These are phyloP conservation scores for Galerucella nymphaeae DNA, from an alignment of 2,888 invertebrate genomes.

Conservation along the genomic window DNA sequence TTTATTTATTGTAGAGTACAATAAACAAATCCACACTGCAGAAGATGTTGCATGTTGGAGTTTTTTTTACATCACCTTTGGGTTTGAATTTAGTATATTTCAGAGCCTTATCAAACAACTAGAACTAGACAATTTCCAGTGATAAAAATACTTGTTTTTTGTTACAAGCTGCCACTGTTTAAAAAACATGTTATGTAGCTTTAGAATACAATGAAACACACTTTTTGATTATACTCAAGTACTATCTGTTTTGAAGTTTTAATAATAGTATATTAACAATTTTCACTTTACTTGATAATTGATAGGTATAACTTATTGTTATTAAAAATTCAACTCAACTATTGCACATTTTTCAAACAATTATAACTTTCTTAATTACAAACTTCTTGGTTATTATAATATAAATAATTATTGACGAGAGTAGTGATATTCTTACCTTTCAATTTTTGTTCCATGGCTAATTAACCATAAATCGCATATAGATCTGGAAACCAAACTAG, in stretches of 20 bases:
- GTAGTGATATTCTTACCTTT: constrained; percentile 73
- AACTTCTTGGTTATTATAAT: background rate
- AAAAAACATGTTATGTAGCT: background rate
- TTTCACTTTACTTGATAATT: constrained; percentile 3
- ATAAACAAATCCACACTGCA: too few species aligned
- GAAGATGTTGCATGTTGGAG: too few species aligned
- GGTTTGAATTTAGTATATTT: too few species aligned
- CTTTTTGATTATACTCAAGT: background rate
- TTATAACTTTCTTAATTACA: background rate
- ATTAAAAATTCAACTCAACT: background rate
- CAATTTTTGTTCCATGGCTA: constrained; percentile 91
- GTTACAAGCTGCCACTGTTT: background rate
- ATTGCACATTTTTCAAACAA: background rate
- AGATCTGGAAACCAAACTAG: constrained; percentile 86
- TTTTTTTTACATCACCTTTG: too few species aligned
- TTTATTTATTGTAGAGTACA: too few species aligned
- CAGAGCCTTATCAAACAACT: too few species aligned
- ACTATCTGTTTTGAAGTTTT: background rate
- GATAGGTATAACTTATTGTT: background rate
- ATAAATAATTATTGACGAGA: too few species aligned
- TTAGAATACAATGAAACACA: background rate
- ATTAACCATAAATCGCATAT: constrained; percentile 98
- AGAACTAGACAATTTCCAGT: too few species aligned
- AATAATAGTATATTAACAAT: background rate
- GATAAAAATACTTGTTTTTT: background rate